Conservation (phyloP, 2,888 invertebrate genomes). For the Drosophila pegasa region DNA sequence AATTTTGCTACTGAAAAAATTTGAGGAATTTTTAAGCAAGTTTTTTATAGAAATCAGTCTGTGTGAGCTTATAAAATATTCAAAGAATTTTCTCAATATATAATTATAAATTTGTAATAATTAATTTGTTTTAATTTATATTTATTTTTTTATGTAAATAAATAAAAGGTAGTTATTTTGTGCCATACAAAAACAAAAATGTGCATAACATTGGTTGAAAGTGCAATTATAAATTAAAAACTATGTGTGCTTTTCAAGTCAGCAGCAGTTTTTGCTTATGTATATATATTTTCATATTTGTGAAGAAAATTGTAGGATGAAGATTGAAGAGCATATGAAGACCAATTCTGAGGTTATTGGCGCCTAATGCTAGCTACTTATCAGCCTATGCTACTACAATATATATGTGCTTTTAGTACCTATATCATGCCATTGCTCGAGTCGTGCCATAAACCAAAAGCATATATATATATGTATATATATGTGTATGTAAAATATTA, state of each 20-base stretch:
- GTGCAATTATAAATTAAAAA: background rate
- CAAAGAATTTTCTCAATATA: too few relatives aligned
- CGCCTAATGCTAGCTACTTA: conserved; percentile 62
- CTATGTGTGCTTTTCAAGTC: background rate
- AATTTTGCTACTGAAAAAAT: too few relatives aligned
- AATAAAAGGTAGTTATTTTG: background rate
- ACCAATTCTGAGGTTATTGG: conserved; percentile 79
- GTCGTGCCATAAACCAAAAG: conserved; percentile 27
- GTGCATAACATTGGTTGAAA: conserved; percentile 3
- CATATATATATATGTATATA: conserved; percentile 6
- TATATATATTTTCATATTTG: background rate
- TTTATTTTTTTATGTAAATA: background rate
- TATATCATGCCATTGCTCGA: conserved; percentile 63
- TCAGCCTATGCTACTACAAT: conserved; percentile 21
- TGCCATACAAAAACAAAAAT: background rate
- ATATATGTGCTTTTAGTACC: conserved; percentile 44
- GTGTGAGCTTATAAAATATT: too few relatives aligned
- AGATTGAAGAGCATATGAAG: conserved; percentile 55
- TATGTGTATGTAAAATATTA: background rate
- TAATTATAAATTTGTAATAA: too few relatives aligned
- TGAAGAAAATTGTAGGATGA: conserved; percentile 19
- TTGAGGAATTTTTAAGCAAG: too few relatives aligned
- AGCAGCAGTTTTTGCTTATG: background rate
- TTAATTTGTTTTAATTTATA: too few relatives aligned
- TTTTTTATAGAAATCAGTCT: too few relatives aligned